These are phyloP conservation scores for Emberiza fucata DNA, from an alignment of 2,113 vertebrate genomes.

Conservation along the genomic window DNA sequence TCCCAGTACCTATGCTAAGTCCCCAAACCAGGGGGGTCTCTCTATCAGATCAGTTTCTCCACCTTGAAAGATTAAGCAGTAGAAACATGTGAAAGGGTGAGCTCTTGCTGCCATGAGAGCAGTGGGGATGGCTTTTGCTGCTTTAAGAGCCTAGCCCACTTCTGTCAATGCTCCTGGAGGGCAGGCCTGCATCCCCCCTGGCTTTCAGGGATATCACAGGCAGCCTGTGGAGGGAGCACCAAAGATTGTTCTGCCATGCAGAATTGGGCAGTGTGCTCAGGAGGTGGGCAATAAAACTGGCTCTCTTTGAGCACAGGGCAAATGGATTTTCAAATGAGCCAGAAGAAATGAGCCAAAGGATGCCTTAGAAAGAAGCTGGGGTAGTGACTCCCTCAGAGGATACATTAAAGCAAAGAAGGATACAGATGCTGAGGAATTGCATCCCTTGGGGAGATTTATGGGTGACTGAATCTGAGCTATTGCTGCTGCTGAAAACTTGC, in stretches of 20 bases:
- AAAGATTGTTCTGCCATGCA: rapidly evolving
- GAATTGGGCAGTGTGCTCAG: neutral
- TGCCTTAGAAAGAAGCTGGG: neutral
- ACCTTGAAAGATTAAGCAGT: neutral
- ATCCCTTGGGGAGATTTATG: neutral
- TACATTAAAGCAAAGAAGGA: neutral
- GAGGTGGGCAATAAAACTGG: neutral
- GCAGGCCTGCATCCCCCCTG: neutral
- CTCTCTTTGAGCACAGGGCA: neutral
- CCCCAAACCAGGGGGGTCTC: neutral
- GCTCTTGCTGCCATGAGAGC: neutral
- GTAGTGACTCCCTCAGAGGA: neutral
- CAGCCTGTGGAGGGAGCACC: neutral
- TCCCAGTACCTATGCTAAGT: neutral
- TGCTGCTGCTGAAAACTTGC: neutral
- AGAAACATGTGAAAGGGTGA: neutral
- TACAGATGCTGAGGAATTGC: neutral
- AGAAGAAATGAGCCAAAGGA: neutral
- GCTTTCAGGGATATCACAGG: neutral
- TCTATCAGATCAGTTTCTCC: neutral
- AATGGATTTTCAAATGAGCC: neutral
- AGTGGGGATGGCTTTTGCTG: neutral
- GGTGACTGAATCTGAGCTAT: neutral
- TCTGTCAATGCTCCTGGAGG: neutral
- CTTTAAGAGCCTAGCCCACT: neutral